Evolutionary conservation across 30 jellyfish, hydroid and myxozoan genomes (phyloP).

Genomic region (Thelohanellus kitauei): DNA sequence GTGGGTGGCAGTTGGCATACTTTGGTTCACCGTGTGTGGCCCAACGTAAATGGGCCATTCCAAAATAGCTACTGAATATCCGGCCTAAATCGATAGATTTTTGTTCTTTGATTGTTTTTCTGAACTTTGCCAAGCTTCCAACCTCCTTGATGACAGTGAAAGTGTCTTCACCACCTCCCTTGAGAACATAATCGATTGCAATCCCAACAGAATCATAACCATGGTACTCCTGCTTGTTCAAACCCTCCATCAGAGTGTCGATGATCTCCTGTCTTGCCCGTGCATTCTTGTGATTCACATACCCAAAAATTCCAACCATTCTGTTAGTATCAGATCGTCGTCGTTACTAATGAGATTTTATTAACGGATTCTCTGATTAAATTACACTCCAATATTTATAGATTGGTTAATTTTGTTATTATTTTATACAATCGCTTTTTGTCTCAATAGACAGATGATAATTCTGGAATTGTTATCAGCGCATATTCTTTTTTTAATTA

Average conservation of each 20-base stretch:
- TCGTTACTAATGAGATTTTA: too few species aligned
- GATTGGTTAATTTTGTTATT: too few species aligned
- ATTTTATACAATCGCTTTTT: too few species aligned
- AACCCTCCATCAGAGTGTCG: slow-evolving; percentile 51
- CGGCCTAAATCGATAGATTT: slow-evolving; percentile 3
- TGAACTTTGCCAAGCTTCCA: slow-evolving; percentile 5
- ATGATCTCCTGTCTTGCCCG: slow-evolving; percentile 29
- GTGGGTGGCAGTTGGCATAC: slow-evolving; percentile 53
- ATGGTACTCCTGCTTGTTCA: slow-evolving; percentile 45
- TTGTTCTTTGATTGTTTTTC: slow-evolving; percentile 8
- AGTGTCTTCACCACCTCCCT: too few species aligned
- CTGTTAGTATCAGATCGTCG: too few species aligned
- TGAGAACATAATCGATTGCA: too few species aligned
- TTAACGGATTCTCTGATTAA: too few species aligned
- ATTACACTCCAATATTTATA: too few species aligned
- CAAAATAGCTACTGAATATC: slow-evolving; percentile 21
- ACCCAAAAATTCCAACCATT: slow-evolving; percentile 89
- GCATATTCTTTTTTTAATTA: too few species aligned
- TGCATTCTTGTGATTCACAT: slow-evolving; percentile 35
- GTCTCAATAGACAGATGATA: too few species aligned
- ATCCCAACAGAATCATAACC: too few species aligned
- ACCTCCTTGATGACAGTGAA: slow-evolving; percentile 8
- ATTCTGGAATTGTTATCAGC: too few species aligned
- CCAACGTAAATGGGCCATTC: slow-evolving; percentile 89
- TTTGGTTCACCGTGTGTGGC: slow-evolving; percentile 92